A percentile compares a stretch with the other conserved stretches of the same genome.
phyloP scores from a whole-genome alignment of 2,888 invertebrate genomes.

The Heteromurus nitidus region DNA sequence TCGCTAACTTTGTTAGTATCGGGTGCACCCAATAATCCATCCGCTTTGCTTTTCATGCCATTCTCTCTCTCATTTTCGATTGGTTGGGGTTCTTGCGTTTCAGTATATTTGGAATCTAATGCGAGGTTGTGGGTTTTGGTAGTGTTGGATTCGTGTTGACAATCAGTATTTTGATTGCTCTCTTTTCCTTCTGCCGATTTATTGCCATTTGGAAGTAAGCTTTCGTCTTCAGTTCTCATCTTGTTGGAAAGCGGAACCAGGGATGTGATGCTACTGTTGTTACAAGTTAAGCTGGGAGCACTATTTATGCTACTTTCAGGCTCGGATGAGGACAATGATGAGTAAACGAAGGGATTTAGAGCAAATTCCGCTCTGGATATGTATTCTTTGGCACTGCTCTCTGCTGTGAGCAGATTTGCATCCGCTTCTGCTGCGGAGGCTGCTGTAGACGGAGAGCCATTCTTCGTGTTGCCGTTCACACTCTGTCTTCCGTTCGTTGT shows the following conservation, averaged over 20 bases:
- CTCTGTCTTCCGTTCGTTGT: constrained; percentile 43
- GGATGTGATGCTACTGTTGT: background rate
- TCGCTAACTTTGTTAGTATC: background rate
- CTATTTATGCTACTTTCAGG: constrained; percentile 64
- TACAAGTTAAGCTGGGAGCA: constrained; percentile 60
- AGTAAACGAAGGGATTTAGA: constrained; percentile 73
- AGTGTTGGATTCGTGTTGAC: background rate
- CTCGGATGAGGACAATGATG: constrained; percentile 70
- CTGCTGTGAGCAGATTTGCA: constrained; percentile 25
- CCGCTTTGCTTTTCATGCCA: constrained; percentile 10
- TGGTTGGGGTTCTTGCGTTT: constrained; percentile 1
- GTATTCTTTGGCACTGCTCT: constrained; percentile 68
- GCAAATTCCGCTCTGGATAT: constrained; percentile 72
- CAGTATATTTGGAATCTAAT: constrained; percentile 30
- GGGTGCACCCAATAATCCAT: constrained; percentile 2
- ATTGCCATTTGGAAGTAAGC: constrained; percentile 2
- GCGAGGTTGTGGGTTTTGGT: constrained; percentile 33
- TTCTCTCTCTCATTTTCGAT: constrained; percentile 14
- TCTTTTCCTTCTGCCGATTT: background rate
- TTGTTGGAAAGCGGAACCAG: background rate
- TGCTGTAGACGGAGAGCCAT: constrained; percentile 9
- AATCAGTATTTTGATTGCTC: background rate
- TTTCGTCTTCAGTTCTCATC: background rate
- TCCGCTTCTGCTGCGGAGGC: constrained; percentile 25
- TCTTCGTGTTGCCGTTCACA: constrained; percentile 31